Percentiles rank a stretch among this genome's conserved stretches.
phyloP scores from a whole-genome alignment of 2,797 vertebrate species.

The Lateolabrax maculatus region DNA sequence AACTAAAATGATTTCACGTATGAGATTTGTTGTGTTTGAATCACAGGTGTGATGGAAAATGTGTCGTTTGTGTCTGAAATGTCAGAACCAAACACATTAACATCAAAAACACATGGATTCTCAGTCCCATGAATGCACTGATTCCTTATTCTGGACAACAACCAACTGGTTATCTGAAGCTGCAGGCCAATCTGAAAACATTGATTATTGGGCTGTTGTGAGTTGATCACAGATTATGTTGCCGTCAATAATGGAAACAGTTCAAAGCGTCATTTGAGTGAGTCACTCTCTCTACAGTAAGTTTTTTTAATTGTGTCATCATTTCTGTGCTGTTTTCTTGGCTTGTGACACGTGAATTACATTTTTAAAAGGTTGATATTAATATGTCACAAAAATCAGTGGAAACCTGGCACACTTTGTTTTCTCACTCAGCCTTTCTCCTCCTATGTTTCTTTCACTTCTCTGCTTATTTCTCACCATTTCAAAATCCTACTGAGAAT shows the following conservation, averaged over 20 bases:
- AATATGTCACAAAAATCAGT: slow-evolving; percentile 5
- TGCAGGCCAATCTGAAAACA: slow-evolving; percentile 22
- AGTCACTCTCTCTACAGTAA: slow-evolving; percentile 23
- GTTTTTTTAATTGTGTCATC: slow-evolving; percentile 19
- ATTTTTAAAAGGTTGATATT: slow-evolving; percentile 29
- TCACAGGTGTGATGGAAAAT: too few relatives aligned
- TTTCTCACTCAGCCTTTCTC: slow-evolving; percentile 9
- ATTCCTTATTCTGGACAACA: not conserved
- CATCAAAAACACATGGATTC: not conserved
- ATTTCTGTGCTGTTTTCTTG: slow-evolving; percentile 13
- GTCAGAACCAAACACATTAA: not conserved
- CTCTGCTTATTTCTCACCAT: slow-evolving; percentile 58
- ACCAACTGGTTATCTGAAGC: slow-evolving; percentile 3
- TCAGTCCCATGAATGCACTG: not conserved
- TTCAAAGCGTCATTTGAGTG: slow-evolving; percentile 9
- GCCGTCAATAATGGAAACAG: slow-evolving; percentile 24
- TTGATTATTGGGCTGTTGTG: slow-evolving; percentile 30
- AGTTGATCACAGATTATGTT: slow-evolving; percentile 28
- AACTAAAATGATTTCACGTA: not conserved
- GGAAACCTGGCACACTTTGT: slow-evolving; percentile 28
- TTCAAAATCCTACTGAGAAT: slow-evolving; percentile 70
- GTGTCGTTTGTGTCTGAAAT: slow-evolving; percentile 11
- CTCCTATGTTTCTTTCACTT: slow-evolving; percentile 21
- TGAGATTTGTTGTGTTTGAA: not conserved
- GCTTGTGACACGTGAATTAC: slow-evolving; percentile 40